Conservation (phyloP, 2,888 invertebrate species). For the Notodonta dromedarius region DNA sequence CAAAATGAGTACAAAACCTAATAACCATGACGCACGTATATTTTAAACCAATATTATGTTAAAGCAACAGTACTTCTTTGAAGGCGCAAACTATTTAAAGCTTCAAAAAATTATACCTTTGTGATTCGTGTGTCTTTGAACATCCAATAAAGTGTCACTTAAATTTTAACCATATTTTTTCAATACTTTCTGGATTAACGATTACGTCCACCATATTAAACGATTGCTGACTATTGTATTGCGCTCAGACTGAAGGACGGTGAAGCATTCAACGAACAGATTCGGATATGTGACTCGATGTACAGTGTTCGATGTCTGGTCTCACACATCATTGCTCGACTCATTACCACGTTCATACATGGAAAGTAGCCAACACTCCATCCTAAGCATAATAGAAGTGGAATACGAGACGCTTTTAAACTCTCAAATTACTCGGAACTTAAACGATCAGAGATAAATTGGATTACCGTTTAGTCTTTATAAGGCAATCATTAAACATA, state of each 20-base stretch:
- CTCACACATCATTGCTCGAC: neutral
- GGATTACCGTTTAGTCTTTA: slow-evolving; percentile 13
- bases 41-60: no score
- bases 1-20: no score
- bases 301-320: neutral
- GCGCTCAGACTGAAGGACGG: neutral
- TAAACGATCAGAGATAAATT: slow-evolving; percentile 10
- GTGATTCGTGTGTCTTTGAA: neutral
- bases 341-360: slow-evolving; percentile 6
- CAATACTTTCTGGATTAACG: neutral
- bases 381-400: slow-evolving; percentile 2
- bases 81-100: neutral
- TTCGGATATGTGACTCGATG: slow-evolving; percentile 1
- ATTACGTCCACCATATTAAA: neutral
- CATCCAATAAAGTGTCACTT: neutral
- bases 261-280: neutral
- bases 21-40: no score
- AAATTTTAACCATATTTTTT: neutral
- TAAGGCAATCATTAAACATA: slow-evolving; percentile 9
- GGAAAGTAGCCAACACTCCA: neutral
- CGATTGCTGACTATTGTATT: neutral
- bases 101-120: neutral
- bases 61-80: neutral
- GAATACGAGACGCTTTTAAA: slow-evolving; percentile 2
- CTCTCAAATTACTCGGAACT: neutral